These are phyloP conservation scores for Heterocephalus glaber DNA, from an alignment of 2,113 vertebrate species.

Conservation along the genomic window DNA sequence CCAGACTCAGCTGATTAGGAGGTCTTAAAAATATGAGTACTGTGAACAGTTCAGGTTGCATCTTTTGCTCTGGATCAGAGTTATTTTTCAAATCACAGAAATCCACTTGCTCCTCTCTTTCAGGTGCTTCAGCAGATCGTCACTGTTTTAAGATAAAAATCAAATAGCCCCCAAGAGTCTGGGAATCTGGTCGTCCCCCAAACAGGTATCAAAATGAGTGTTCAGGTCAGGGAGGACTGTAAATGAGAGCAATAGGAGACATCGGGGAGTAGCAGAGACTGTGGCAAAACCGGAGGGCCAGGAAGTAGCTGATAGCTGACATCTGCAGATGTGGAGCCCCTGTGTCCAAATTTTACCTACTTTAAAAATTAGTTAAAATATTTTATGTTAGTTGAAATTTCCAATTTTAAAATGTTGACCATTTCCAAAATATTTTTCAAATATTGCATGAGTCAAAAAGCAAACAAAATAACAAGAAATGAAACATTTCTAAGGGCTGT, in stretches of 20 bases:
- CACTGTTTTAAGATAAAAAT: not conserved
- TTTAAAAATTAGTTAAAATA: not conserved
- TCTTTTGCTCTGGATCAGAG: not conserved
- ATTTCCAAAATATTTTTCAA: not conserved
- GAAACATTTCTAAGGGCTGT: not conserved
- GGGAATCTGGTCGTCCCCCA: not conserved
- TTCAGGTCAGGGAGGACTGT: not conserved
- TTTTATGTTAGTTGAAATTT: not conserved
- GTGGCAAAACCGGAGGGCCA: not conserved
- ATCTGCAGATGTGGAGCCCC: not conserved
- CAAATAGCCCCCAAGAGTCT: rapidly evolving
- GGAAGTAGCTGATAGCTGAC: rapidly evolving
- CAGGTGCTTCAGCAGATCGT: rapidly evolving
- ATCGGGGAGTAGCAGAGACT: not conserved
- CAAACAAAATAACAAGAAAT: not conserved
- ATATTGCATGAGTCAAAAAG: not conserved
- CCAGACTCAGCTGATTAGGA: not conserved
- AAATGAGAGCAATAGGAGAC: not conserved
- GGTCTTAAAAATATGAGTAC: not conserved
- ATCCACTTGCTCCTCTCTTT: not conserved
- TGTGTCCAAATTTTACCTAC: not conserved
- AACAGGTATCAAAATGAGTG: rapidly evolving
- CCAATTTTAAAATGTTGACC: not conserved
- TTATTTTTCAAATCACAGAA: not conserved
- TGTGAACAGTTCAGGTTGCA: rapidly evolving